A percentile compares a stretch with the other conserved stretches of the same genome.
Conservation (phyloP, 2,888 invertebrate genomes). For the Eupithecia subfuscata region DNA sequence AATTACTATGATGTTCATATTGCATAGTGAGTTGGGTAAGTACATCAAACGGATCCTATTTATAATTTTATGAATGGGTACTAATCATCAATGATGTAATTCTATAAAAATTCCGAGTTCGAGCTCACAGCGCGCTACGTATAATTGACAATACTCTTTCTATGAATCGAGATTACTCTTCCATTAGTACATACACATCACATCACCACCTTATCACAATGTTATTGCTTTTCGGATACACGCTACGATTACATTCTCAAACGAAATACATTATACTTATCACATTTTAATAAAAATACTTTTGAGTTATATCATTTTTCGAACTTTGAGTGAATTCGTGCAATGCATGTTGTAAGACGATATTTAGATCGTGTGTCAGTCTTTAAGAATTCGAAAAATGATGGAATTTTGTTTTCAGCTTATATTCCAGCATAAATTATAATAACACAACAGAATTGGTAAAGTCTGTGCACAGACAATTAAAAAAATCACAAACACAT, state of each 20-base stretch:
- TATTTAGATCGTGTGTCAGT: constrained; percentile 65
- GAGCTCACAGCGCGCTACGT: constrained; percentile 50
- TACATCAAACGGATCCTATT: too few relatives aligned
- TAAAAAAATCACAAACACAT: constrained; percentile 76
- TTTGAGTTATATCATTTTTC: constrained; percentile 57
- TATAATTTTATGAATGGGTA: neutral
- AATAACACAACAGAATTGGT: constrained; percentile 64
- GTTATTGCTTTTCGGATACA: constrained; percentile 81
- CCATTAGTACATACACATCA: constrained; percentile 62
- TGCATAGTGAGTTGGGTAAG: too few relatives aligned
- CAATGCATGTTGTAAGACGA: constrained; percentile 56
- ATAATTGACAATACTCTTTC: constrained; percentile 78
- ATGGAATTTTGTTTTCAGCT: constrained; percentile 65
- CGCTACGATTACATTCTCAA: constrained; percentile 68
- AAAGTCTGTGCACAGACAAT: constrained; percentile 50
- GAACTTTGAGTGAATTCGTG: constrained; percentile 56
- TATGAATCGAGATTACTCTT: constrained; percentile 62
- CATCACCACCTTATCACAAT: constrained; percentile 76
- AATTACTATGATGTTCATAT: too few relatives aligned
- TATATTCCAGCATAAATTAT: constrained; percentile 83
- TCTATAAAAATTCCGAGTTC: constrained; percentile 48
- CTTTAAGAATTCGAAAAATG: constrained; percentile 65
- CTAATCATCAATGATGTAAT: neutral
- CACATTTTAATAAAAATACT: constrained; percentile 78
- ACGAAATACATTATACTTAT: constrained; percentile 65